Base-by-base conservation (phyloP, 2,797 vertebrate genomes). In the Chelon auratus region DNA sequence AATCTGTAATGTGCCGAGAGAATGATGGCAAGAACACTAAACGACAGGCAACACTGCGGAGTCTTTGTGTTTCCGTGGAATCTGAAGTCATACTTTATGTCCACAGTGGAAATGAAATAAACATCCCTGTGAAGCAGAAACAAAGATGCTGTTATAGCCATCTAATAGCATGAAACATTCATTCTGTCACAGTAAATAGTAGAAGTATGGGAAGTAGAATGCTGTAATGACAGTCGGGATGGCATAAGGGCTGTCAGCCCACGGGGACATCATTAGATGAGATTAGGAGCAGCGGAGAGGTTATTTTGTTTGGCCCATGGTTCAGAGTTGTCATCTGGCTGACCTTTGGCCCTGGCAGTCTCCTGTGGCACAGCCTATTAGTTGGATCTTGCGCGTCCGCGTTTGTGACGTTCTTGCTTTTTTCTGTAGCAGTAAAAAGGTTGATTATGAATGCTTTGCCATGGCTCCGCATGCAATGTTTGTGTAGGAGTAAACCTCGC, bases 191-290 rank as follows among this genome's bases (percentile, higher is more conserved):
- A 63, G 13, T 0, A 18, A 60, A 33, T 40, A 55, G 18, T 7
- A 14, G 59, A 51, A 66, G 11, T 9, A 52, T 47, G 24, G 42
- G 47, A 65, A 62, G 54, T 0, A 3, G 69, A 58, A 65, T 43
- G 17, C 48, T 40, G 59, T 55, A 50, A 74, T 30, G 67, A 63
- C 82, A 71, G 43, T 67, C 51, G 47, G 52, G 68, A 57, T 47
- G 51, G 48, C 40, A 57, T 67, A 50, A 67, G 68, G 55, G 59
- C 68, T 55, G 68, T 70, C 64, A 68, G 76, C 78, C 81, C 36
- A 47, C 30, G 9, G 71, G 69, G 73, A 90, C 74, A 59, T 88
- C 71, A 78, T 86, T 82, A 89, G 64, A 81, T 60, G 18, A 82
- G 83, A 88, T 88, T 68, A 89, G 77, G 67, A 66, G 74, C 78